Evolutionary conservation across 2,888 invertebrate species (phyloP), one percentile per base, ranked within the genome.

Genomic region (Limulus polyphemus): DNA sequence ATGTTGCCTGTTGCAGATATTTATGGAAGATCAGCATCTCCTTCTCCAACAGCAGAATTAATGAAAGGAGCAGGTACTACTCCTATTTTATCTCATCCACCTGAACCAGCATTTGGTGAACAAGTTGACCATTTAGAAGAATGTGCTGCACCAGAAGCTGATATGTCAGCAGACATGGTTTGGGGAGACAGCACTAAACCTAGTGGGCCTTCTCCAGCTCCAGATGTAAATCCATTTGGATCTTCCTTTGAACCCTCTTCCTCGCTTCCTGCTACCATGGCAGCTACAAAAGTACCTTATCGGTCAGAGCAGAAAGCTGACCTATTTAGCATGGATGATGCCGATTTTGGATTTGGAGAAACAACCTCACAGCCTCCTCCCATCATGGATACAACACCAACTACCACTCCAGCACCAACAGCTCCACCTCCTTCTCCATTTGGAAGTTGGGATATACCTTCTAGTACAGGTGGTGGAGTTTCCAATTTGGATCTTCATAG

Each of bases 41-140:
- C 71, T 11, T 71, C 70, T 55, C 68, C 70, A 48, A 69, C 68
- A 47, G 62, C 69, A 49, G 70, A 70, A 55, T 56, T 69, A 59
- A 67, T 71, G 61, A 62, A 67, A 56, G 71, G 71, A 50, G 69
- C 68, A n/a, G 71, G 71, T 48, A 71, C 71, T n/a, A 71, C 71
- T 47, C 71, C 71, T 11, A 71, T 71, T 55, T 62, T 71, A 48
- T 65, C 69, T 54, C 62, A 65, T 62, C 65, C 60, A 11, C 69
- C 70, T 14, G 65, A 63, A 55, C 65, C 65, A 49, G 65, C 62
- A 17, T 69, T 67, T 58, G 68, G 66, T 16, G 69, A 64, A 56
- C 61, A 58, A 52, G 62, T 61, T 46, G 62, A 64, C 46, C 56
- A 55, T 55, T 52, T 54, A 48, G 62, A 62, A 50, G 67, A 65